A percentile compares a stretch with the other conserved stretches of the same genome.
Conservation (phyloP, 2,888 invertebrate species). For the Epistrophe eligans region DNA sequence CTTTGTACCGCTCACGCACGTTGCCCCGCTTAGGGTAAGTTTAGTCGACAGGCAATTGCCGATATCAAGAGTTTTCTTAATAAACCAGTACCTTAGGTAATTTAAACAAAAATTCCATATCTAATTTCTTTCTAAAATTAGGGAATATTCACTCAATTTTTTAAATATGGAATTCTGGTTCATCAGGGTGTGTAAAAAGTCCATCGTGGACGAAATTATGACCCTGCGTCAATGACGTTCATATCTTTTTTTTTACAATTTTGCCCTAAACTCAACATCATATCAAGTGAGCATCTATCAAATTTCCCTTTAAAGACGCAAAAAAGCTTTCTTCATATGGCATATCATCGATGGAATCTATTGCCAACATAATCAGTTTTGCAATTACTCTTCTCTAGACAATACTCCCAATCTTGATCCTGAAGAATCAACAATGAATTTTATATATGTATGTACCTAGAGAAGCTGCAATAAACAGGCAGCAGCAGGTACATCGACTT, state of each 20-base stretch:
- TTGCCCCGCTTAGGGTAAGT: too few relatives aligned
- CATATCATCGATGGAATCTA: conserved; percentile 22
- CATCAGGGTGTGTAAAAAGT: too few relatives aligned
- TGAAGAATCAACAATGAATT: conserved; percentile 12
- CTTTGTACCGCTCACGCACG: too few relatives aligned
- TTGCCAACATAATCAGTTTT: conserved; percentile 48
- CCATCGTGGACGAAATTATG: too few relatives aligned
- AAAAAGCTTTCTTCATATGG: background rate
- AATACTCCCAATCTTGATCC: conserved; percentile 20
- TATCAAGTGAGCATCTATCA: background rate
- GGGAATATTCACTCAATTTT: too few relatives aligned
- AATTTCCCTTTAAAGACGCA: background rate
- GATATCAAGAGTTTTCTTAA: too few relatives aligned
- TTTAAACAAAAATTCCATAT: too few relatives aligned
- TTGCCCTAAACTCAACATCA: background rate
- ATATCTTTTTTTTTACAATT: background rate
- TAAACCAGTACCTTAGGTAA: too few relatives aligned
- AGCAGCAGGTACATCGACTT: background rate
- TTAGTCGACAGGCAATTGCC: too few relatives aligned
- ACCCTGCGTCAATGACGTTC: too few relatives aligned
- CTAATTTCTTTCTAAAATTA: too few relatives aligned
- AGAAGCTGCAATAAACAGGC: background rate
- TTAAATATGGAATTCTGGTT: too few relatives aligned
- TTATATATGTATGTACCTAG: background rate
- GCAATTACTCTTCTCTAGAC: conserved; percentile 45